These are phyloP conservation scores for Tanypteryx hageni DNA, from an alignment of 2,888 invertebrate species.

Conservation along the genomic window DNA sequence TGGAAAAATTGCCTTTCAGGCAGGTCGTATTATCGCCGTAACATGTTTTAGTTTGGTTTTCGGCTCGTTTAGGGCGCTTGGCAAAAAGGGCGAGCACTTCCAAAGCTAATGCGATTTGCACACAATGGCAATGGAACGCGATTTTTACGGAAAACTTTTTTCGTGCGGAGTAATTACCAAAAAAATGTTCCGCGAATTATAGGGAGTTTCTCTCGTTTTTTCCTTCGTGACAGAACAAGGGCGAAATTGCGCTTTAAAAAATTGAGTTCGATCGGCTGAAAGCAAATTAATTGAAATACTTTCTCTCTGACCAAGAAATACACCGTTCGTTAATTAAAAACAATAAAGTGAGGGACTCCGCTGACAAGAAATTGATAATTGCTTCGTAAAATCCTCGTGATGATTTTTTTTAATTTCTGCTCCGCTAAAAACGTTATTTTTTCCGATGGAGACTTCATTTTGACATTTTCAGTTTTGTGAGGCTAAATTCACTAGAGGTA, in stretches of 20 bases:
- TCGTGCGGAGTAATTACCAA: conserved; percentile 20
- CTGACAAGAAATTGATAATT: conserved; percentile 3
- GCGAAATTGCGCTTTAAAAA: conserved; percentile 49
- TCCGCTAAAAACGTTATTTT: neutral
- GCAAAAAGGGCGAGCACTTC: conserved; percentile 43
- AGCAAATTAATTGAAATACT: conserved; percentile 57
- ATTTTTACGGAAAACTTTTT: conserved; percentile 47
- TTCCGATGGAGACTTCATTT: neutral
- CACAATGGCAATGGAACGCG: conserved; percentile 50
- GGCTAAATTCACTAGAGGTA: neutral
- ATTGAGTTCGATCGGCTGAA: conserved; percentile 40
- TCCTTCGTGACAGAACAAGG: neutral
- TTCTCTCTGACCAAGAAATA: conserved; percentile 24
- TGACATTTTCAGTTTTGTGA: neutral
- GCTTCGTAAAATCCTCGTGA: neutral
- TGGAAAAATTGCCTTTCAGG: conserved; percentile 12
- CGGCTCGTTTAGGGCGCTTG: conserved; percentile 51
- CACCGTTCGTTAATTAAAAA: conserved; percentile 5
- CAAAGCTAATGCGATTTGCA: conserved; percentile 49
- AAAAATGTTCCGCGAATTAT: conserved; percentile 51
- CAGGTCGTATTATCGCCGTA: conserved; percentile 15
- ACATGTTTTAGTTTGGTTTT: conserved; percentile 56
- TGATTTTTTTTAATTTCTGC: neutral
- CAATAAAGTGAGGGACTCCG: neutral
- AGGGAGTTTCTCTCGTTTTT: conserved; percentile 23